Evolutionary conservation across 2,888 invertebrate genomes (phyloP).

Genomic region (Xanthia icteritia): DNA sequence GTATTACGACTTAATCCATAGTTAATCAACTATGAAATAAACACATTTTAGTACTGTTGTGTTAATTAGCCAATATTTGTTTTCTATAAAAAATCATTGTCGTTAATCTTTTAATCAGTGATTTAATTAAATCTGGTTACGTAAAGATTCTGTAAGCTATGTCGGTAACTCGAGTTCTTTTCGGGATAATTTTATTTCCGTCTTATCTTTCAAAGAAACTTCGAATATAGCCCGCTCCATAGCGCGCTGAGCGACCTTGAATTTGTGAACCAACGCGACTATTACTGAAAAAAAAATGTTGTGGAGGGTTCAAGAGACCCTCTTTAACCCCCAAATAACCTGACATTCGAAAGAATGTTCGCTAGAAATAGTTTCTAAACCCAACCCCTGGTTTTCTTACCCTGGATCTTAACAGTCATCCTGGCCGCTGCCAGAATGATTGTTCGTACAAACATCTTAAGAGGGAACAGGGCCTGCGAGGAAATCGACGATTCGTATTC

Average conservation of each 20-base stretch:
- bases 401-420: too few relatives aligned
- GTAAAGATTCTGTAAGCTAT: background rate
- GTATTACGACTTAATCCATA: background rate
- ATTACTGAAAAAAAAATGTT: too few relatives aligned
- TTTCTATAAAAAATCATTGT: background rate
- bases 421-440: too few relatives aligned
- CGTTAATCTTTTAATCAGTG: background rate
- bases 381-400: too few relatives aligned
- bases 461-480: too few relatives aligned
- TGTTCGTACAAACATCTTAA: too few relatives aligned
- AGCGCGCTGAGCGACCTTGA: background rate
- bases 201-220: background rate
- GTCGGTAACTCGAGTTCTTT: background rate
- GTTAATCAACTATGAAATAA: background rate
- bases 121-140: background rate
- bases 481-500: too few relatives aligned
- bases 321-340: too few relatives aligned
- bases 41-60: background rate
- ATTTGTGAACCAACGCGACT: background rate
- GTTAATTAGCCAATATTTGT: background rate
- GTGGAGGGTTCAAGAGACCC: too few relatives aligned
- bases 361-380: too few relatives aligned
- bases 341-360: too few relatives aligned
- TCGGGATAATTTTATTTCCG: background rate
- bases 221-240: background rate